These are phyloP conservation scores for Bufotes viridis DNA, from an alignment of 2,797 vertebrate genomes.

Conservation along the genomic window DNA sequence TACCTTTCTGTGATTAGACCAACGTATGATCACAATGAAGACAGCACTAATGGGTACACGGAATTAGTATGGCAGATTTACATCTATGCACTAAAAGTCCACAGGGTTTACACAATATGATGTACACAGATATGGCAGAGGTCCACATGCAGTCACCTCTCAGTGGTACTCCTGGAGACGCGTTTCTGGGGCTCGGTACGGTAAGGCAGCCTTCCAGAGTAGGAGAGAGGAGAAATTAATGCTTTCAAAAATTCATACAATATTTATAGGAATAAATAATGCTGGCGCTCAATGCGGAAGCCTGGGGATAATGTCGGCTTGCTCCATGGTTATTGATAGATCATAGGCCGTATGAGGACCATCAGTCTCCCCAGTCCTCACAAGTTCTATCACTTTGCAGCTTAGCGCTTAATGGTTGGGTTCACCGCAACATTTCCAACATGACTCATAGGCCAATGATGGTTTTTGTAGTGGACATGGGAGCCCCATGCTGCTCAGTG, in stretches of 20 bases:
- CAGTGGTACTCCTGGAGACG: conserved; percentile 33
- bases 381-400: too few species aligned
- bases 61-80: neutral
- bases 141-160: conserved; percentile 57
- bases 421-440: too few species aligned
- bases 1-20: neutral
- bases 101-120: conserved; percentile 22
- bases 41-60: neutral
- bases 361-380: neutral
- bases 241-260: neutral
- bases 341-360: neutral
- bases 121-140: conserved; percentile 18
- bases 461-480: too few species aligned
- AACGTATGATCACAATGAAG: conserved; percentile 3
- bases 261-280: neutral
- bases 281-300: neutral
- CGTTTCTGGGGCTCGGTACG: conserved; percentile 56
- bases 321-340: neutral
- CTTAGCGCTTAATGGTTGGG: too few species aligned
- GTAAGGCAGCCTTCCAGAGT: conserved; percentile 43
- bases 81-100: neutral
- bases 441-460: too few species aligned
- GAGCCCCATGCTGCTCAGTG: too few species aligned
- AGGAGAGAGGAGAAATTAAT: conserved; percentile 30
- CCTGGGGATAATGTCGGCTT: neutral